Base-by-base conservation (phyloP, 2,113 vertebrate genomes). In the Hippocampus abdominalis region DNA sequence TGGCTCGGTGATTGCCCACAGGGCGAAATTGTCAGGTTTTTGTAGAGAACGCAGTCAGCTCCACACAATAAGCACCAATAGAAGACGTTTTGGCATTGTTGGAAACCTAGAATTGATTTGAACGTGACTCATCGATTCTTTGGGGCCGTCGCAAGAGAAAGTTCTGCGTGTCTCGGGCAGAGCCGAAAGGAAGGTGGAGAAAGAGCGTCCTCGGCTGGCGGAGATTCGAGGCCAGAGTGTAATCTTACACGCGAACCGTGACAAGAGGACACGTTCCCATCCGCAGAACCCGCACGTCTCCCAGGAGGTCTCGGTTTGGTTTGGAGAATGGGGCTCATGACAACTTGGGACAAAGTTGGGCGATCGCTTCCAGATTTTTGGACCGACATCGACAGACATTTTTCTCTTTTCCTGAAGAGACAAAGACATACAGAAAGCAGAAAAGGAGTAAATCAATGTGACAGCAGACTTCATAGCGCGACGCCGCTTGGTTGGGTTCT, bases 221-320 rank as follows among this genome's bases (percentile, higher is more conserved):
- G 46, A 72, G 74, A 73, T 73, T 71, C 67, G 13, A 67, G 57
- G 39, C 59, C 70, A 68, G 62, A 23, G 68, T 69, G 39, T 29
- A 42, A 64, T 70, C 64, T 64, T 2, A 54, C 49, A 81, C 36
- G 71, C 75, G 73, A 71, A 68, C 0, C 13, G 48, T 73, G 72
- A 80, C 70, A 60, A 18, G 61, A 79, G 57, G 40, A 63, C 48
- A 27, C 66, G 6, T 64, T 76, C 32, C 82, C 66, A 69, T 62
- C 42, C 16, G 32, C 60, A 66, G 65, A 61, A 67, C 23, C 29
- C 56, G 71, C n/a, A 44, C 32, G 11, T 73, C 69, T 76, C 54
- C 8, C 72, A 42, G 78, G 82, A 68, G 80, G 82, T 70, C 51
- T 78, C 60, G 88, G 85, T 78, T 71, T 2, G 2, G 80, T 74